Evolutionary conservation across 2,888 invertebrate species (phyloP).

Genomic region (Phortica magna): DNA sequence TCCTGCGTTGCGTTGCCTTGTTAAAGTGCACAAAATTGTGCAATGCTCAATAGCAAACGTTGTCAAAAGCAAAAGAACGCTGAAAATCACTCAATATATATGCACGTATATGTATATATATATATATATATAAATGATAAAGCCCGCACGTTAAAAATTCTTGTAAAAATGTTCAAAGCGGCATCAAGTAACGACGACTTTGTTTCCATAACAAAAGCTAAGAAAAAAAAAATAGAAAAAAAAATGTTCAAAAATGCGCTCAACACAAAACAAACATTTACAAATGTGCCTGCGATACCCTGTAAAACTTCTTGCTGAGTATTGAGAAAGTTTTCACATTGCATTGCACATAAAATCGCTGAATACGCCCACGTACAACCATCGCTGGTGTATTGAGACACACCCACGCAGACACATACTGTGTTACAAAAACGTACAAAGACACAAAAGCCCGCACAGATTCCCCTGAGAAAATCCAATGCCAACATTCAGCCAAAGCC

Average conservation of each 20-base stretch:
- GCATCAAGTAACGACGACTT: too few species aligned
- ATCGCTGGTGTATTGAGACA: neutral
- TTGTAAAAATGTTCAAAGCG: neutral
- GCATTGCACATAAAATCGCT: constrained; percentile 63
- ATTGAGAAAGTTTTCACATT: constrained; percentile 72
- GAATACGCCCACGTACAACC: constrained; percentile 49
- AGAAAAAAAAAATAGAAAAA: neutral
- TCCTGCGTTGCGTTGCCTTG: too few species aligned
- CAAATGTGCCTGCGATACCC: constrained; percentile 67
- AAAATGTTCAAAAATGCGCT: constrained; percentile 10
- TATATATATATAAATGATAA: too few species aligned
- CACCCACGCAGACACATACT: neutral
- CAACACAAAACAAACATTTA: constrained; percentile 36
- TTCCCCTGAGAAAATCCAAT: neutral
- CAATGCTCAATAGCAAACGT: too few species aligned
- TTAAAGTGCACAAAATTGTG: too few species aligned
- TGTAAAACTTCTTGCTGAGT: constrained; percentile 59
- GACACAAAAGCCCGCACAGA: neutral
- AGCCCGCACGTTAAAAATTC: neutral
- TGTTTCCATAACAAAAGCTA: too few species aligned
- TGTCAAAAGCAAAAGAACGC: too few species aligned
- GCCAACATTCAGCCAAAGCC: neutral
- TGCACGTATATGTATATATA: too few species aligned
- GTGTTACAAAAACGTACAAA: neutral
- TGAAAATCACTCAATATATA: too few species aligned